phyloP scores from a whole-genome alignment of 2,797 vertebrate species.

The Clarias fuscus region DNA sequence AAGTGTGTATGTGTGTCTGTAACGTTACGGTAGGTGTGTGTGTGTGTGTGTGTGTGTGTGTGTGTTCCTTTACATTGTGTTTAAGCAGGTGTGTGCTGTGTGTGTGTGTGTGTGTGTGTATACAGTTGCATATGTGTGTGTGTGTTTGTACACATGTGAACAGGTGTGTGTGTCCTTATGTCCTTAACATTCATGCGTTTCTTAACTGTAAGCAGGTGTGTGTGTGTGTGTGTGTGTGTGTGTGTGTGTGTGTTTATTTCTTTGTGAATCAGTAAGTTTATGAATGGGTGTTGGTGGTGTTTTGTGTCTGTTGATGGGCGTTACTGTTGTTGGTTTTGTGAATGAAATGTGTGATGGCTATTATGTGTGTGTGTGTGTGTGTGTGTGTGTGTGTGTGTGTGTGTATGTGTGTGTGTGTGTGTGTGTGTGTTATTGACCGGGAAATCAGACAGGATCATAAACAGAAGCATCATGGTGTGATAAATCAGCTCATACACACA shows the following conservation, averaged over 20 bases:
- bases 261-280: neutral
- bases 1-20: too few species aligned
- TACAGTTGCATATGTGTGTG: neutral
- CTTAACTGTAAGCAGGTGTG: neutral
- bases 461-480: neutral
- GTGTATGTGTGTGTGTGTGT: neutral
- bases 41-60: too few species aligned
- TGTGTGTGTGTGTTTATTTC: neutral
- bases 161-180: too few species aligned
- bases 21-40: too few species aligned
- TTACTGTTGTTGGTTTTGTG: neutral
- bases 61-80: too few species aligned
- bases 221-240: neutral
- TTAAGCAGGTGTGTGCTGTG: too few species aligned
- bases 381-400: neutral
- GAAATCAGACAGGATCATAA: neutral
- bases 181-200: too few species aligned
- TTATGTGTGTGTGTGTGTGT: neutral
- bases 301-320: neutral
- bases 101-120: neutral
- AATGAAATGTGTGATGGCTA: neutral
- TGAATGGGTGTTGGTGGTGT: neutral
- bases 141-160: neutral
- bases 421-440: neutral
- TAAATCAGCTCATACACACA: constrained; percentile 54